phyloP scores from a whole-genome alignment of 1,140 invertebrate genomes.

The Drosophila santomea region DNA sequence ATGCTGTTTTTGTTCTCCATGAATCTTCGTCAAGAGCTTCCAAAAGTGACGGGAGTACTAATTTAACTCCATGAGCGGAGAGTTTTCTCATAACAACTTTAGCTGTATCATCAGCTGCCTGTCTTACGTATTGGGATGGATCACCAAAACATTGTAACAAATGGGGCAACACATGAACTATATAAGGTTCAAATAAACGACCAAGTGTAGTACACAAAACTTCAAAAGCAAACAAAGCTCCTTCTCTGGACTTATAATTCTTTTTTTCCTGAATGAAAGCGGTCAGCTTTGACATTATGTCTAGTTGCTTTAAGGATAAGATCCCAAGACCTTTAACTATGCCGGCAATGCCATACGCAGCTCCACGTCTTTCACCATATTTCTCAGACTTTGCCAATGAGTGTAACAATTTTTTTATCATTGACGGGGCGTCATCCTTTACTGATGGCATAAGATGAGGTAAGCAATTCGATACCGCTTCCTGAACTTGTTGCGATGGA shows the following conservation, averaged over 20 bases:
- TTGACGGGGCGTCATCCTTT: conserved; percentile 93
- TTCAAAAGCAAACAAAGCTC: conserved; percentile 98
- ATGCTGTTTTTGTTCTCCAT: conserved; percentile 99
- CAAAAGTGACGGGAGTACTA: conserved; percentile 95
- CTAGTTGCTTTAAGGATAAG: conserved; percentile 96
- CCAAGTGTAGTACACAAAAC: conserved; percentile 98
- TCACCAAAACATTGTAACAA: conserved; percentile 98
- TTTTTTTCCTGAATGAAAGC: conserved; percentile 98
- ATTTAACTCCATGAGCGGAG: conserved; percentile 98
- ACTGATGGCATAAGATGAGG: conserved; percentile 96
- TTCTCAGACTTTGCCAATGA: conserved; percentile 96
- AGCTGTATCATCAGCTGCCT: conserved; percentile 97
- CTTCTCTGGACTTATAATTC: conserved; percentile 96
- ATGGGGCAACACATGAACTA: conserved; percentile 98
- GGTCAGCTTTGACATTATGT: conserved; percentile 97
- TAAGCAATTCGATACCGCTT: conserved; percentile 98
- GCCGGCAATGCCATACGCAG: conserved; percentile 95
- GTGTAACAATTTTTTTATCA: conserved; percentile 95
- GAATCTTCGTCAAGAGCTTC: conserved; percentile 98
- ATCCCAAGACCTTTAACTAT: conserved; percentile 98
- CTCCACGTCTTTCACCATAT: conserved; percentile 95
- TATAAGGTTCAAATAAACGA: conserved; percentile 98
- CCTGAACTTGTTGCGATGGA: conserved; percentile 98
- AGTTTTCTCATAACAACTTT: conserved; percentile 98
- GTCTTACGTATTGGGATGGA: conserved; percentile 94